Base-by-base conservation (phyloP, 2,113 vertebrate genomes). In the Perca schrenkii region DNA sequence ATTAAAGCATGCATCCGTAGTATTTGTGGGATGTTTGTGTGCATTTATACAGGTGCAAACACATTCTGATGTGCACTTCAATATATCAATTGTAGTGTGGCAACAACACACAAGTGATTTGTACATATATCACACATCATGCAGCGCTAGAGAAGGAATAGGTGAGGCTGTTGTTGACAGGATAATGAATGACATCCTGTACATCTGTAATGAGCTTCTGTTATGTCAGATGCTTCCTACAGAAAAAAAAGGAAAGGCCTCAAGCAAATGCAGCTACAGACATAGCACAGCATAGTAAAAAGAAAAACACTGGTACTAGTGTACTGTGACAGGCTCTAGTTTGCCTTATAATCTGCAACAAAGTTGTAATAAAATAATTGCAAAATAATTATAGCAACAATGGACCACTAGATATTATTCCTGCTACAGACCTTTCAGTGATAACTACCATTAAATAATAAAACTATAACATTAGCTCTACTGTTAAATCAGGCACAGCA, bases 191-290 rank as follows among this genome's bases (percentile, higher is more conserved):
- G 75, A 53, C 65, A 77, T 66, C 64, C 34, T 74, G 68, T 62
- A 61, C 2, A 10, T 79, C 69, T 63, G 49, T 79, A 86, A 77
- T 60, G 62, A 74, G 79, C 63, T 58, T 52, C 40, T 79, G 70
- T 71, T 61, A 16, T 47, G 67, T 72, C 80, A 74, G 68, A 84
- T 40, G 47, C 62, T 62, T 67, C 66, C 22, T 10, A 34, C 36
- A 72, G 47, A 58, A 53, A 28, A 53, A 49, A 65, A 61, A 67
- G 13, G 17, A 67, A 67, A 83, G 21, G 36, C 65, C 40, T 58
- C 65, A 25, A 52, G 64, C 75, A 49, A 67, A 77, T 15, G 52
- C 60, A 73, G 50, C 54, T 53, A 19, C 22, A 63, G 60, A 28
- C 52, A 68, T 43, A 0, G 2, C 46, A 58, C 2, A 74, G 28